Conservation (phyloP, 1,140 invertebrate species). For the Lutraria rhynchaena region DNA sequence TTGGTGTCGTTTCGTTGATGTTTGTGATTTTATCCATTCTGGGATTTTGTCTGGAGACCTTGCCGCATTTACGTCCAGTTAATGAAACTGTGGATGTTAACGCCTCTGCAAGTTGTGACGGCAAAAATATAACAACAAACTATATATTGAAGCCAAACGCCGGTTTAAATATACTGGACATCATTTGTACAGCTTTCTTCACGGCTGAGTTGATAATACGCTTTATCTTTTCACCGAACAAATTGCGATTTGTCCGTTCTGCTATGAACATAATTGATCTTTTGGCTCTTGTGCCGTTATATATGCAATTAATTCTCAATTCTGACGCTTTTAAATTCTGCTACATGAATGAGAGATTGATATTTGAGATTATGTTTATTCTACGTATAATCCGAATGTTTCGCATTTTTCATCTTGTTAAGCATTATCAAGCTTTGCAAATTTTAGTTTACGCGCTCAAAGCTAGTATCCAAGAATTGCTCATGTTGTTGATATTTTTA, state of each 20-base stretch:
- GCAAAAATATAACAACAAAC: not conserved
- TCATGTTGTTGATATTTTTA: constrained; percentile 96
- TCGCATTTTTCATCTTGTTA: constrained; percentile 78
- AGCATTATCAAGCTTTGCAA: constrained; percentile 77
- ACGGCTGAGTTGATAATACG: constrained; percentile 81
- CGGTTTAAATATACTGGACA: constrained; percentile 71
- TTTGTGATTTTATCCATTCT: constrained; percentile 95
- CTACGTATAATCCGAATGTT: constrained; percentile 79
- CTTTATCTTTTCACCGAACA: constrained; percentile 81
- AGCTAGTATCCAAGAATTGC: constrained; percentile 78
- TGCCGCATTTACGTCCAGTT: constrained; percentile 89
- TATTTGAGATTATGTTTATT: constrained; percentile 77
- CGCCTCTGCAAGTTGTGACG: constrained; percentile 24
- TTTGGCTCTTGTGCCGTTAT: constrained; percentile 82
- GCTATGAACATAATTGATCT: constrained; percentile 84
- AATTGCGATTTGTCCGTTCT: constrained; percentile 80
- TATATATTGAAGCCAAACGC: constrained; percentile 65
- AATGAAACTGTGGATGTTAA: constrained; percentile 71
- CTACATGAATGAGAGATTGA: constrained; percentile 72
- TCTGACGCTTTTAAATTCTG: constrained; percentile 68
- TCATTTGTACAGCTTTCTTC: constrained; percentile 83
- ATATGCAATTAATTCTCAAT: constrained; percentile 75
- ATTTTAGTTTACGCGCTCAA: constrained; percentile 78
- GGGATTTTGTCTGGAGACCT: constrained; percentile 96
- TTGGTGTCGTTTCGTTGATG: constrained; percentile 93